These are phyloP conservation scores for Caradrina clavipalpis DNA, from an alignment of 2,888 invertebrate genomes.

Conservation along the genomic window DNA sequence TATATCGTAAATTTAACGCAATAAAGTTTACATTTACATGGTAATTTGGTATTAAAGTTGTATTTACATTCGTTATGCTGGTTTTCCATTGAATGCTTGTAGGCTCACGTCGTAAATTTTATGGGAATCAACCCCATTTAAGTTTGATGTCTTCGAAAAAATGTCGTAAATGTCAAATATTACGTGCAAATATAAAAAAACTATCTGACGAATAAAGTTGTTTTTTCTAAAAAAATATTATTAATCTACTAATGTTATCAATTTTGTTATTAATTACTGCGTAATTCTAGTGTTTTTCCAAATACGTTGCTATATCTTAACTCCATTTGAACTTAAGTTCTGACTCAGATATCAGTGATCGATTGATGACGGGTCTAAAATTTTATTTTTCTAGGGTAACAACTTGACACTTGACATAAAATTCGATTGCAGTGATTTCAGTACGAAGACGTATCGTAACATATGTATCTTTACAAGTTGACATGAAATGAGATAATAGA, in stretches of 20 bases:
- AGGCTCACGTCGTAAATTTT: slow-evolving; percentile 50
- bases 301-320: background rate
- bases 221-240: slow-evolving; percentile 15
- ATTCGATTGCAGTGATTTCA: slow-evolving; percentile 23
- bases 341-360: slow-evolving; percentile 25
- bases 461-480: slow-evolving; percentile 41
- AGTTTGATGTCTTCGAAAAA: slow-evolving; percentile 53
- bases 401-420: slow-evolving; percentile 34
- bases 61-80: slow-evolving; percentile 52
- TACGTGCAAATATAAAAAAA: slow-evolving; percentile 26
- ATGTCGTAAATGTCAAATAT: slow-evolving; percentile 35
- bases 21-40: slow-evolving; percentile 71
- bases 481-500: slow-evolving; percentile 39
- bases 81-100: slow-evolving; percentile 47
- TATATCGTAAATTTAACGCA: slow-evolving; percentile 68
- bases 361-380: slow-evolving; percentile 31
- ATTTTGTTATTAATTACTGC: slow-evolving; percentile 14
- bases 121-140: slow-evolving; percentile 56
- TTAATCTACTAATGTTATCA: slow-evolving; percentile 11
- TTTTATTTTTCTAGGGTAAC: slow-evolving; percentile 12
- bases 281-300: background rate
- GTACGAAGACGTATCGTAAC: background rate
- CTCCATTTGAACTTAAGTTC: slow-evolving; percentile 18
- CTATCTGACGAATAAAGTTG: slow-evolving; percentile 12
- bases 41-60: slow-evolving; percentile 67